Conservation (phyloP, 1,140 invertebrate species). For the Stegodyphus mimosarum region DNA sequence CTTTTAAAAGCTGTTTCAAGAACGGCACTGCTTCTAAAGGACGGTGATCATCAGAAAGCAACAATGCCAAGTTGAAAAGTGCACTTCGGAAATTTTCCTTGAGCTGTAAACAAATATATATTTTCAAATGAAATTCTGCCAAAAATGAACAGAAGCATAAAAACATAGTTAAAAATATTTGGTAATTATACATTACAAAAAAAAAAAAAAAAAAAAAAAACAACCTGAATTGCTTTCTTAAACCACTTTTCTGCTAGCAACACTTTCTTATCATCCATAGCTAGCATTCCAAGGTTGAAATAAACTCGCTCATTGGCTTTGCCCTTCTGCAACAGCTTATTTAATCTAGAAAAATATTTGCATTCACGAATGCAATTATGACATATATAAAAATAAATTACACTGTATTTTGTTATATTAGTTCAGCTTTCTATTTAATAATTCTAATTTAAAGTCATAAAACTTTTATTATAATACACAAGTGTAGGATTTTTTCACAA, state of each 20-base stretch:
- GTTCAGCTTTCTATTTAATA: no score
- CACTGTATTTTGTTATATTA: no score
- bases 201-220: no score
- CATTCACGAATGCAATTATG: neutral
- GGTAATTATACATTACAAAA: no score
- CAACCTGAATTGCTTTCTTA: conserved; percentile 82
- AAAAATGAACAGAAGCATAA: neutral
- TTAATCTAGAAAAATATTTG: conserved; percentile 70
- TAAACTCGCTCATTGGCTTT: conserved; percentile 84
- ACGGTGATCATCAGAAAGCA: conserved; percentile 86
- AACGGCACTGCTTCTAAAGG: conserved; percentile 93
- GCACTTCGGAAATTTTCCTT: conserved; percentile 82
- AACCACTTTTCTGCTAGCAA: conserved; percentile 91
- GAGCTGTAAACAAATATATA: conserved; percentile 62
- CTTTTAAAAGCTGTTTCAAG: conserved; percentile 85
- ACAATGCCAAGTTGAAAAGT: conserved; percentile 91
- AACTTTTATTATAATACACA: no score
- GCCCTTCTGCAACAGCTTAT: conserved; percentile 83
- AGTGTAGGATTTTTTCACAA: no score
- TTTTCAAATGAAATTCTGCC: neutral
- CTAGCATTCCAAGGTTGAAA: conserved; percentile 95
- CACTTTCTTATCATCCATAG: conserved; percentile 92
- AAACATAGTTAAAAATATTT: no score
- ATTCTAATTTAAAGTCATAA: no score
- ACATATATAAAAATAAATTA: no score